Base-by-base conservation (phyloP, 2,797 vertebrate genomes). In the Microcaecilia unicolor region DNA sequence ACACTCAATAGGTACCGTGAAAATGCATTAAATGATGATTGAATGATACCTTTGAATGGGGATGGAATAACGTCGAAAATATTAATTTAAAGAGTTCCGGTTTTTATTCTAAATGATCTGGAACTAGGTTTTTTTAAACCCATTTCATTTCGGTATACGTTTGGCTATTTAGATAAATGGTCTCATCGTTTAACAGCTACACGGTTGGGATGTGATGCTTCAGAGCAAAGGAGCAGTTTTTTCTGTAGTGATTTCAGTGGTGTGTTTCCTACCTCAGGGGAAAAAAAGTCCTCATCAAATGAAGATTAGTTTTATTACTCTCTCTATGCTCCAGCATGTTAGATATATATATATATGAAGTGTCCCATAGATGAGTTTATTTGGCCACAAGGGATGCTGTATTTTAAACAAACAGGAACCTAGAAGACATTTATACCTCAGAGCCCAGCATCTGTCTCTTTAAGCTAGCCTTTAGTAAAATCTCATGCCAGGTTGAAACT, bases 381-480 rank as follows among this genome's bases (percentile, higher is more conserved):
- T n/a, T n/a, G n/a, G n/a, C n/a, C n/a, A n/a, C n/a, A n/a, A n/a
- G n/a, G n/a, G n/a, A n/a, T n/a, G n/a, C n/a, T n/a, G n/a, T n/a
- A n/a, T n/a, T n/a, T n/a, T n/a, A n/a, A n/a, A n/a, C n/a, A n/a
- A n/a, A n/a, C n/a, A n/a, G n/a, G n/a, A n/a, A n/a, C n/a, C n/a
- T n/a, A n/a, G n/a, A n/a, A n/a, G n/a, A n/a, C n/a, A n/a, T n/a
- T n/a, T n/a, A n/a, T n/a, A n/a, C n/a, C n/a, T n/a, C n/a, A n/a
- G n/a, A 22, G 11, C 22, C 31, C 25, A 11, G 11, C 28, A 27
- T 18, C 35, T 24, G 15, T 67, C 61, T 80, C 76, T 83, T 76
- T 80, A 80, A 84, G 75, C 64, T 68, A 70, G 72, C 74, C 81
- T 77, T n/a, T 77, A 69, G 67, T 74, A 77, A 71, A 80, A 78